Percentiles rank a stretch among this genome's conserved stretches.
Evolutionary conservation across 2,888 invertebrate species (phyloP).

Genomic region (Molorchus minor): DNA sequence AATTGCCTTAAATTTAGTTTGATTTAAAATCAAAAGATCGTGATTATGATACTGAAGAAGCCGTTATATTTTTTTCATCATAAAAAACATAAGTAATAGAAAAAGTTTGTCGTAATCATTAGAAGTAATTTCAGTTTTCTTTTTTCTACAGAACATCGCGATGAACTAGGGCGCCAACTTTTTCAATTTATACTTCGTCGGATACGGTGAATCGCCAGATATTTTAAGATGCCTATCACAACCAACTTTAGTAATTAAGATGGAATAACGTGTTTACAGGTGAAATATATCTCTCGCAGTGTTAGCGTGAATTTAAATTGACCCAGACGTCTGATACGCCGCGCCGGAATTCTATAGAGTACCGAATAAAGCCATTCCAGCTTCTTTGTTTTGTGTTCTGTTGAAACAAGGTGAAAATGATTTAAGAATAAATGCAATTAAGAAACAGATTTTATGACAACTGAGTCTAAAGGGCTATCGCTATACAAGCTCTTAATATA

Average conservation of each 20-base stretch:
- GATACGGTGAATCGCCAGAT: constrained; percentile 18
- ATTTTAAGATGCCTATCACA: constrained; percentile 14
- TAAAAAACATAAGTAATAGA: constrained; percentile 5
- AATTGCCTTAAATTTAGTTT: no score
- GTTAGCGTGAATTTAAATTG: neutral
- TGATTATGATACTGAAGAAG: no score
- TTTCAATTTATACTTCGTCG: constrained; percentile 33
- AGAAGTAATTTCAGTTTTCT: constrained; percentile 33
- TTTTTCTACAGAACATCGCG: constrained; percentile 10
- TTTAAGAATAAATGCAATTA: no score
- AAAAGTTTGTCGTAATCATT: constrained; percentile 27
- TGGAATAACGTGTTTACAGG: constrained; percentile 1
- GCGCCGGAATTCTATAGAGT: neutral
- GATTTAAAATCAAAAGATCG: no score
- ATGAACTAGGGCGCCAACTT: constrained; percentile 26
- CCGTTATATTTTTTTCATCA: no score
- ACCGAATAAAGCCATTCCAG: neutral
- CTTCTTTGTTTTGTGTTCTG: no score
- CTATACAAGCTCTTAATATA: no score
- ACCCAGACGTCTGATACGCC: neutral
- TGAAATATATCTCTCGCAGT: neutral
- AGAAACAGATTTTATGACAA: no score
- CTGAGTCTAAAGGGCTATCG: no score
- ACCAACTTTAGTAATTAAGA: constrained; percentile 17
- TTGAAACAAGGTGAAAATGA: no score